Conservation (phyloP, 2,797 vertebrate genomes). For the Rhincodon typus region DNA sequence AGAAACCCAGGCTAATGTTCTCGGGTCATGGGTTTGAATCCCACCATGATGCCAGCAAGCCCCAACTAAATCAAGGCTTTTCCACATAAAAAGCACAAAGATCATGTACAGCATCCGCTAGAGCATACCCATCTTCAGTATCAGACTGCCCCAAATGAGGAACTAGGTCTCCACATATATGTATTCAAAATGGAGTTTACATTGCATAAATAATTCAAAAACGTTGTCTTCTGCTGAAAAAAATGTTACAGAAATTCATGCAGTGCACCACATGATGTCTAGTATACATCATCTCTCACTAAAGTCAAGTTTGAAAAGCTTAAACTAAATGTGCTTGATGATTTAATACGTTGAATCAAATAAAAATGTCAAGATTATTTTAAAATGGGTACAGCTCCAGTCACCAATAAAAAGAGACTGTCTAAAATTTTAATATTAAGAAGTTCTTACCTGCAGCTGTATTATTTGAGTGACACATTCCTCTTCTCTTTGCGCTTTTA, state of each 20-base stretch:
- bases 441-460: conserved; percentile 67
- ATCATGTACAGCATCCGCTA: neutral
- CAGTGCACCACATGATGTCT: neutral
- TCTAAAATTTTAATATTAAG: neutral
- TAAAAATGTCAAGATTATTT: neutral
- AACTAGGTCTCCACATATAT: neutral
- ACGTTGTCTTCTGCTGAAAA: neutral
- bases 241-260: neutral
- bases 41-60: neutral
- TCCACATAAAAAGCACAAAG: neutral
- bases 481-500: conserved; percentile 66
- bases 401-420: neutral
- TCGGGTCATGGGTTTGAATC: no score
- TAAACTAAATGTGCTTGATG: neutral
- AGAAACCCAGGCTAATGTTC: no score
- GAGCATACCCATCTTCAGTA: neutral
- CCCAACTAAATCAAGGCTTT: neutral
- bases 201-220: neutral
- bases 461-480: conserved; percentile 64
- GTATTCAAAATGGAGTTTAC: neutral
- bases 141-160: neutral
- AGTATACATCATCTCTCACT: neutral
- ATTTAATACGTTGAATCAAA: neutral
- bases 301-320: neutral
- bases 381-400: neutral